A percentile compares a stretch with the other conserved stretches of the same genome.
Conservation (phyloP, 2,113 vertebrate genomes). For the Pavo muticus region DNA sequence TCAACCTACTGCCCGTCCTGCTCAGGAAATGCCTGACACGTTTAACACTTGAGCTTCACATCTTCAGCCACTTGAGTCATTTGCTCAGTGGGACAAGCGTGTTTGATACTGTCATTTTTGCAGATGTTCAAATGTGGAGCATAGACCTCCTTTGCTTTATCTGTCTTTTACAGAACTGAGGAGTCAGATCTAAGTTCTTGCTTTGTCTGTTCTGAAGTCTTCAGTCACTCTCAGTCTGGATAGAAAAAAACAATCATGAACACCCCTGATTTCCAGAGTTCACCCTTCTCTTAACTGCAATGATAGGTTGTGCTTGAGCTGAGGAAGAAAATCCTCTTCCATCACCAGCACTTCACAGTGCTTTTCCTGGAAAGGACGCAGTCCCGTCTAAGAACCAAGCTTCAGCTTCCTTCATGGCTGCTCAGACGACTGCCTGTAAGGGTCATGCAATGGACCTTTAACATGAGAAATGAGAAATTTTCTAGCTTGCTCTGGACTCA, state of each 20-base stretch:
- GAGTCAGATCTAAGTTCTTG: background rate
- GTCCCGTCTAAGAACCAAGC: conserved; percentile 12
- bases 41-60: conserved; percentile 13
- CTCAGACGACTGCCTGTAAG: background rate
- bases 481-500: background rate
- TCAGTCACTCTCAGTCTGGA: background rate
- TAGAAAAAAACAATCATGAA: background rate
- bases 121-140: background rate
- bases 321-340: background rate
- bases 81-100: background rate
- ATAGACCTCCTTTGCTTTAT: background rate
- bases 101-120: background rate
- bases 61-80: conserved; percentile 8
- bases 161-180: background rate
- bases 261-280: background rate
- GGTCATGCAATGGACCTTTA: background rate
- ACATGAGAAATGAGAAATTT: background rate
- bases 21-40: conserved; percentile 50
- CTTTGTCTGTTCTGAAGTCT: background rate
- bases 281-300: background rate
- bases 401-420: background rate
- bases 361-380: conserved; percentile 10
- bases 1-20: background rate
- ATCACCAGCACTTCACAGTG: background rate
- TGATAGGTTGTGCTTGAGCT: background rate